A percentile compares a stretch with the other conserved stretches of the same genome.
These are phyloP conservation scores for Astropecten irregularis DNA, from an alignment of 53 echinoderm and acorn worm species.

Conservation along the genomic window DNA sequence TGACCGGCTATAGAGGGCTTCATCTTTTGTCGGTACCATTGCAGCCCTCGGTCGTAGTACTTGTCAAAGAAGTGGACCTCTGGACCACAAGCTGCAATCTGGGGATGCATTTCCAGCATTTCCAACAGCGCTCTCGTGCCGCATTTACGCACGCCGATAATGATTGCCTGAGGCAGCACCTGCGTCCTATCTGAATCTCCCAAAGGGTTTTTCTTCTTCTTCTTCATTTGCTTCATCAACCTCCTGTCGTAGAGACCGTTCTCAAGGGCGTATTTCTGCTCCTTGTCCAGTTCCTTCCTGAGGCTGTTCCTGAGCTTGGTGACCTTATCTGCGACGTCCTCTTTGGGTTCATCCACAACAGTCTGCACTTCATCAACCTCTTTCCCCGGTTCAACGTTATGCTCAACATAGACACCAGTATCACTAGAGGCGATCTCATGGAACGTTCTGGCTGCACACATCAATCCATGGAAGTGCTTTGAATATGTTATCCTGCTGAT, in stretches of 20 bases:
- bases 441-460: conserved; percentile 46
- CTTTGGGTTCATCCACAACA: background rate
- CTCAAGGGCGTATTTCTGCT: background rate
- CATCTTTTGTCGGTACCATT: conserved; percentile 90
- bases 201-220: background rate
- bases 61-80: conserved; percentile 95
- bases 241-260: background rate
- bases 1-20: conserved; percentile 80
- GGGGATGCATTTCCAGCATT: conserved; percentile 85
- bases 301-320: background rate
- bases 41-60: conserved; percentile 71
- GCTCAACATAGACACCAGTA: background rate
- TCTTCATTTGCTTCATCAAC: background rate
- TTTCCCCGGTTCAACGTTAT: too few species aligned
- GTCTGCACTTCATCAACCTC: background rate
- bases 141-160: conserved; percentile 92
- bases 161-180: conserved; percentile 82
- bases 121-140: conserved; percentile 93
- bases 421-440: background rate
- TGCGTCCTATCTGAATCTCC: background rate
- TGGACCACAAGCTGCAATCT: conserved; percentile 74
- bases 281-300: background rate
- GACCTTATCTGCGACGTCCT: background rate
- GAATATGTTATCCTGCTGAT: conserved; percentile 61
- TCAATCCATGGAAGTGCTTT: conserved; percentile 63